Conservation (phyloP, 2,113 vertebrate species). For the Lampris incognitus region DNA sequence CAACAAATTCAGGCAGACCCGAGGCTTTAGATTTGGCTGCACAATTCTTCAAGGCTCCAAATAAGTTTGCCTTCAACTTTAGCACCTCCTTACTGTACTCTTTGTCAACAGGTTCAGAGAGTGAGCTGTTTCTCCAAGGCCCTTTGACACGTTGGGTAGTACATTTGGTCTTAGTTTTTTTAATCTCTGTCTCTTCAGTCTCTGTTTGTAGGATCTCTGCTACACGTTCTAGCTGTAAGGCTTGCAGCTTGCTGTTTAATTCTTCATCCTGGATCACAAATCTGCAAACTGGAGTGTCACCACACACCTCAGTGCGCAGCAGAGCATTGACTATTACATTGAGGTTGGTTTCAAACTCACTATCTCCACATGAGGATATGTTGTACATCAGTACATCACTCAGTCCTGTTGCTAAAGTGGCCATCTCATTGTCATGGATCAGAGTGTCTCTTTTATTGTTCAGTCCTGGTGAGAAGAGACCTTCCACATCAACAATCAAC, state of each 20-base stretch:
- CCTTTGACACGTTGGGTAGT: slow-evolving; percentile 59
- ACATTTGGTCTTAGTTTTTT: slow-evolving; percentile 16
- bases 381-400: slow-evolving; percentile 80
- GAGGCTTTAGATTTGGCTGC: slow-evolving; percentile 38
- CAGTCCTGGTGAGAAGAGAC: slow-evolving; percentile 54
- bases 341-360: slow-evolving; percentile 77
- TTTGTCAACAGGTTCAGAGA: slow-evolving; percentile 59
- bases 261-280: slow-evolving; percentile 65
- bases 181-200: background rate
- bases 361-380: slow-evolving; percentile 55
- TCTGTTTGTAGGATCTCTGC: slow-evolving; percentile 63
- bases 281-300: slow-evolving; percentile 66
- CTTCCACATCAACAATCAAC: slow-evolving; percentile 84
- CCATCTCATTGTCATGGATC: slow-evolving; percentile 73
- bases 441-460: slow-evolving; percentile 22
- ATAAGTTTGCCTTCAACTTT: slow-evolving; percentile 68
- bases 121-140: slow-evolving; percentile 65
- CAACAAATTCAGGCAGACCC: slow-evolving; percentile 65
- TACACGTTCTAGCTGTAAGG: slow-evolving; percentile 68
- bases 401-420: slow-evolving; percentile 72
- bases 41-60: slow-evolving; percentile 62
- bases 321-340: slow-evolving; percentile 82
- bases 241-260: slow-evolving; percentile 61
- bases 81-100: slow-evolving; percentile 69
- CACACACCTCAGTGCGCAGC: slow-evolving; percentile 75